These are phyloP conservation scores for Myocastor coypus DNA, from an alignment of 2,113 vertebrate species.

Conservation along the genomic window DNA sequence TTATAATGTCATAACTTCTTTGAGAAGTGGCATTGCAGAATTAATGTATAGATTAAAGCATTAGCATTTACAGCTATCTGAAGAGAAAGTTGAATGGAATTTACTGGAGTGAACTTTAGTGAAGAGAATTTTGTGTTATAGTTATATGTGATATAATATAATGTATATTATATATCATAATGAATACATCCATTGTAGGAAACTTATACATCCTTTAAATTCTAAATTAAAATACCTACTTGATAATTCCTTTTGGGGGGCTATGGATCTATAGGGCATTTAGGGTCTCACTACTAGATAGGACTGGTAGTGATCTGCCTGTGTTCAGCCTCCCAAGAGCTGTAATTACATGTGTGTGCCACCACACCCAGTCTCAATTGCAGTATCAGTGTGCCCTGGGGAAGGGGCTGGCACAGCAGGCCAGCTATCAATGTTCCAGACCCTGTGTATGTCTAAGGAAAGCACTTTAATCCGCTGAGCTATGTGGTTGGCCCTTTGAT, in stretches of 20 bases:
- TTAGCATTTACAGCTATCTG: background rate
- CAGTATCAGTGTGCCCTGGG: too few relatives aligned
- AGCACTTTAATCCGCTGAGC: too few relatives aligned
- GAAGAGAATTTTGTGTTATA: background rate
- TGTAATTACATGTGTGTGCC: too few relatives aligned
- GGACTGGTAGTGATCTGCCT: too few relatives aligned
- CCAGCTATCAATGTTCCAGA: too few relatives aligned
- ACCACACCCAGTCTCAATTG: too few relatives aligned
- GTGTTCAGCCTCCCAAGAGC: too few relatives aligned
- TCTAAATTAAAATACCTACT: background rate
- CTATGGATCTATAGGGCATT: too few relatives aligned
- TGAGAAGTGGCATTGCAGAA: constrained; percentile 6
- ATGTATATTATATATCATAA: background rate
- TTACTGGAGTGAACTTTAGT: background rate
- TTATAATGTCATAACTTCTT: background rate
- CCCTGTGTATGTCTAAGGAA: too few relatives aligned
- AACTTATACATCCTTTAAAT: background rate
- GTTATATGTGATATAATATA: too few relatives aligned
- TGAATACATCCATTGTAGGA: background rate
- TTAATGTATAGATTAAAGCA: background rate
- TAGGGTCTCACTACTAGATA: too few relatives aligned
- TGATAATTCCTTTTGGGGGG: background rate
- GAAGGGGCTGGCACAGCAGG: too few relatives aligned
- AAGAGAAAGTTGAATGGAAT: background rate
- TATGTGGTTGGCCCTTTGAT: background rate